Evolutionary conservation across 2,888 invertebrate genomes (phyloP).

Genomic region (Cosmorhoe ocellata): DNA sequence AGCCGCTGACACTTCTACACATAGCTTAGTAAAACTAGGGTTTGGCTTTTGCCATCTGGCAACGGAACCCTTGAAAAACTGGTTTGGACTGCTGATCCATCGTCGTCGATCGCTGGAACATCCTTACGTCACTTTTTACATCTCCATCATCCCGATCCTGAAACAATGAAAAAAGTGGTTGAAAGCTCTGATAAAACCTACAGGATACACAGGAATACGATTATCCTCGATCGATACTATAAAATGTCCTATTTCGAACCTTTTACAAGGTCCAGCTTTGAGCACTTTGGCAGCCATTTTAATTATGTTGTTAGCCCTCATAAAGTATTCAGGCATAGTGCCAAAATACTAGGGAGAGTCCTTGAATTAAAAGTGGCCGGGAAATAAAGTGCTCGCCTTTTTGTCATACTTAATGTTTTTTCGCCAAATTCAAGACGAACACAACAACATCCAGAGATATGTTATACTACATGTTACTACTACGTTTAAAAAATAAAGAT

Average conservation of each 20-base stretch:
- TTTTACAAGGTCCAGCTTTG: slow-evolving; percentile 13
- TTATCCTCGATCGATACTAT: too few relatives aligned
- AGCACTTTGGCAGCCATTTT: slow-evolving; percentile 24
- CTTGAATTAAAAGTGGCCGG: slow-evolving; percentile 16
- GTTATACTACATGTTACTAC: too few relatives aligned
- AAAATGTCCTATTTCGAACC: slow-evolving; percentile 1
- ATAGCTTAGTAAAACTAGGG: not conserved
- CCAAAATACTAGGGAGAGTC: slow-evolving; percentile 17
- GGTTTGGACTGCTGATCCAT: slow-evolving; percentile 41
- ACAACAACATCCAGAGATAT: too few relatives aligned
- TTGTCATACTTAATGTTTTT: too few relatives aligned
- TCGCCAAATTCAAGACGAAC: too few relatives aligned
- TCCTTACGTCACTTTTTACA: slow-evolving; percentile 15
- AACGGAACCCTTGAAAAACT: slow-evolving; percentile 13
- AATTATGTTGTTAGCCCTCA: slow-evolving; percentile 26
- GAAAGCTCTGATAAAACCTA: not conserved
- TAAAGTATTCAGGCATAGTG: slow-evolving; percentile 25
- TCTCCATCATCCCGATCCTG: slow-evolving; percentile 17
- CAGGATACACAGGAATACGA: not conserved
- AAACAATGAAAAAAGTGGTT: slow-evolving; percentile 10
- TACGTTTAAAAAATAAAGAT: too few relatives aligned
- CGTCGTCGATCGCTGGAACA: slow-evolving; percentile 31
- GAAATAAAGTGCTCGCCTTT: not conserved
- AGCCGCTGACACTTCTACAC: slow-evolving; percentile 42
- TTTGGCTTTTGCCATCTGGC: not conserved